phyloP scores from a whole-genome alignment of 2,888 invertebrate genomes.

The Tetrapedia diversipes region DNA sequence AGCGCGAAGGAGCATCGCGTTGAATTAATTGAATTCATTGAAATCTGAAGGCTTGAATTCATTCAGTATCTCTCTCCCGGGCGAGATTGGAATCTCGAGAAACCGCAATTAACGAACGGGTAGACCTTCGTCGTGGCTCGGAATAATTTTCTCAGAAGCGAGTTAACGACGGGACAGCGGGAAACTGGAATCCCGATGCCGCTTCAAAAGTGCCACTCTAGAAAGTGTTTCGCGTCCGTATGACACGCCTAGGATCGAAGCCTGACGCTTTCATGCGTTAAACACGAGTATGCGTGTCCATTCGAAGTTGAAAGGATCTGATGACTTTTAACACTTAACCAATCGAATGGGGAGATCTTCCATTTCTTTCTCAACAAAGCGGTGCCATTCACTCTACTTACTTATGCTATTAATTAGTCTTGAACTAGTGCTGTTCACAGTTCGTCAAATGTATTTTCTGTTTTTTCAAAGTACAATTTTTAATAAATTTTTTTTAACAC shows the following conservation, averaged over 20 bases:
- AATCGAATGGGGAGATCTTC: too few relatives aligned
- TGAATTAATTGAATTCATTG: slow-evolving; percentile 41
- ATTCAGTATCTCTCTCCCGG: slow-evolving; percentile 17
- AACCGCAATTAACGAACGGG: slow-evolving; percentile 42
- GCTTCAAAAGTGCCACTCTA: slow-evolving; percentile 2
- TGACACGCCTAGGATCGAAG: not conserved
- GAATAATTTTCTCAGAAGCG: slow-evolving; percentile 40
- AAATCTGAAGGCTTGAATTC: slow-evolving; percentile 33
- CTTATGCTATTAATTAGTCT: too few relatives aligned
- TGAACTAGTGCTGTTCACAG: too few relatives aligned
- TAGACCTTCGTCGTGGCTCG: slow-evolving; percentile 16
- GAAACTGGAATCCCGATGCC: not conserved
- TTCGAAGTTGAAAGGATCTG: too few relatives aligned
- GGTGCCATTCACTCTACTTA: too few relatives aligned
- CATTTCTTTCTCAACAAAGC: too few relatives aligned
- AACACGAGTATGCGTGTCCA: too few relatives aligned
- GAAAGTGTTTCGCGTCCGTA: too few relatives aligned
- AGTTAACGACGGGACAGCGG: slow-evolving; percentile 14
- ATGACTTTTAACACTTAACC: too few relatives aligned
- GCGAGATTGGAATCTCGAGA: slow-evolving; percentile 44
- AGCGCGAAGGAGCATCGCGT: not conserved
- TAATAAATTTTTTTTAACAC: too few relatives aligned
- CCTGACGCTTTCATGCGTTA: not conserved
- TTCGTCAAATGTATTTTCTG: too few relatives aligned
- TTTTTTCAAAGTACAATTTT: too few relatives aligned